Evolutionary conservation across 2,888 invertebrate species (phyloP).

Genomic region (Gari tellinella): DNA sequence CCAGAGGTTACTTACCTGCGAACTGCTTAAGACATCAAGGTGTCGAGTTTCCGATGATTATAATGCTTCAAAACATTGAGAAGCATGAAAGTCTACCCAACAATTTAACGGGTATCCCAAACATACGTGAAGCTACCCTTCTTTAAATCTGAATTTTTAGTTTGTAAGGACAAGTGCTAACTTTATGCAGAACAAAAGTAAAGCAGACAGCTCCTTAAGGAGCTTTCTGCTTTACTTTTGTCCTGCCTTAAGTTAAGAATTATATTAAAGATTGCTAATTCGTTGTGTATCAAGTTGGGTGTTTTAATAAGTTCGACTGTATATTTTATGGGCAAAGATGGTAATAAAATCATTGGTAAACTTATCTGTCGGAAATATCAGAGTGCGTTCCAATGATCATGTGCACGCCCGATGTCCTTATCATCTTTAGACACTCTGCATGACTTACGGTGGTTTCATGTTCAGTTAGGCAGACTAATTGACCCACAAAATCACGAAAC

Average conservation of each 20-base stretch:
- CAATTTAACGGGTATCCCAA: conserved; percentile 1
- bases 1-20: not conserved
- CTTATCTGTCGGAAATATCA: conserved; percentile 43
- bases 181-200: too few species aligned
- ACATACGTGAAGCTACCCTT: too few species aligned
- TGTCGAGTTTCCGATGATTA: conserved; percentile 27
- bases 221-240: too few species aligned
- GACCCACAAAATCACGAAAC: conserved; percentile 27
- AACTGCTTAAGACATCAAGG: conserved; percentile 13
- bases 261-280: too few species aligned
- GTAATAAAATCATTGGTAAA: not conserved
- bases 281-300: too few species aligned
- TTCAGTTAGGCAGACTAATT: conserved; percentile 37
- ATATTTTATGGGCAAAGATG: too few species aligned
- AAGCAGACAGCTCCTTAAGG: too few species aligned
- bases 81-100: conserved; percentile 4
- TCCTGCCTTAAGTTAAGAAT: too few species aligned
- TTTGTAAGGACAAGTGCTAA: too few species aligned
- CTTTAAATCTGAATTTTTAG: too few species aligned
- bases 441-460: conserved; percentile 5
- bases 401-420: conserved; percentile 26
- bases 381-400: conserved; percentile 44
- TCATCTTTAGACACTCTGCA: conserved; percentile 11
- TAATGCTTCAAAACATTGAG: conserved; percentile 27
- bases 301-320: too few species aligned